Evolutionary conservation across 2,888 invertebrate species (phyloP).

Genomic region (Caenorhabditis sulstoni): DNA sequence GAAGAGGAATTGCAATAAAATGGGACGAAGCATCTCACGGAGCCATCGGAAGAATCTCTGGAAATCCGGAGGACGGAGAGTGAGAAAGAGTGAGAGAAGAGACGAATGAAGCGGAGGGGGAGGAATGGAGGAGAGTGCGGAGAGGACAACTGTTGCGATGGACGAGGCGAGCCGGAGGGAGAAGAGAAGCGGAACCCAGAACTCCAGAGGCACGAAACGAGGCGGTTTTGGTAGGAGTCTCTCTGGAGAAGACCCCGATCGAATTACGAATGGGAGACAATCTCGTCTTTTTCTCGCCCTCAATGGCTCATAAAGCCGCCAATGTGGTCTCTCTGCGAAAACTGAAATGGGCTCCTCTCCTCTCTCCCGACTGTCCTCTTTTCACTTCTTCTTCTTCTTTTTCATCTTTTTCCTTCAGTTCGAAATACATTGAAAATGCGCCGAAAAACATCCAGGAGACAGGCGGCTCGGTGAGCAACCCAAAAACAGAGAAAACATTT

Average conservation of each 20-base stretch:
- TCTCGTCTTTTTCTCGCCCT: background rate
- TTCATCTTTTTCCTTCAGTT: constrained; percentile 10
- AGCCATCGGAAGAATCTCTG: constrained; percentile 22
- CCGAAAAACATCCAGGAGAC: background rate
- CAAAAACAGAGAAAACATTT: constrained; percentile 12
- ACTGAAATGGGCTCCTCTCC: background rate
- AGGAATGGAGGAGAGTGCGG: constrained; percentile 4
- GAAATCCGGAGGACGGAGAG: constrained; percentile 27
- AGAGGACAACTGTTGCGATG: constrained; percentile 46
- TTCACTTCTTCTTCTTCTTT: constrained; percentile 2
- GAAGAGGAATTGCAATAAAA: constrained; percentile 26
- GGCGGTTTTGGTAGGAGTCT: constrained; percentile 4
- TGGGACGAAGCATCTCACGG: constrained; percentile 11
- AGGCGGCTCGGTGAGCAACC: background rate
- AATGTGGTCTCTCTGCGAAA: constrained; percentile 9
- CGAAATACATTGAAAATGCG: constrained; percentile 19
- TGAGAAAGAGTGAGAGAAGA: constrained; percentile 24
- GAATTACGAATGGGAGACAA: constrained; percentile 31
- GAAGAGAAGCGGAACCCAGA: background rate
- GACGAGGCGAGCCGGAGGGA: constrained; percentile 3
- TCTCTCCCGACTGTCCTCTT: background rate
- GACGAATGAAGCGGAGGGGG: constrained; percentile 6
- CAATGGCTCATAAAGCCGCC: constrained; percentile 20
- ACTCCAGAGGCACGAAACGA: background rate
- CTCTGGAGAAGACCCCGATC: constrained; percentile 26